Conservation (phyloP, 2,888 invertebrate species). For the Ptychoptera albimana region DNA sequence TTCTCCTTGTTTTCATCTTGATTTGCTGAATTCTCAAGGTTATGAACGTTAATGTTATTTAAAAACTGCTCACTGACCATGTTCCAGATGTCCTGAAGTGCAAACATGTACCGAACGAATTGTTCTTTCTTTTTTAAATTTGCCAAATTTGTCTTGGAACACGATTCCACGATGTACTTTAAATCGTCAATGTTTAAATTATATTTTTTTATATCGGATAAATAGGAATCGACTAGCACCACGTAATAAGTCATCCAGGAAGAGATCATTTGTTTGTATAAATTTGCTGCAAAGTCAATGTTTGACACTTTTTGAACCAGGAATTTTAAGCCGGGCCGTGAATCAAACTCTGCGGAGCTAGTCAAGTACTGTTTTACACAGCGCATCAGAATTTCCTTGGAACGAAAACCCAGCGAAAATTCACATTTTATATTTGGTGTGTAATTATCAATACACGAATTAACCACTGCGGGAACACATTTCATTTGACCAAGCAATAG, state of each 20-base stretch:
- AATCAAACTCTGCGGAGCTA: constrained; percentile 74
- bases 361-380: constrained; percentile 69
- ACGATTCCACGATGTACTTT: constrained; percentile 45
- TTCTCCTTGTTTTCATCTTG: constrained; percentile 5
- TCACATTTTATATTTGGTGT: constrained; percentile 26
- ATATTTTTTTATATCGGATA: constrained; percentile 51
- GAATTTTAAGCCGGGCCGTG: constrained; percentile 82
- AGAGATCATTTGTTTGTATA: constrained; percentile 85
- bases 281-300: constrained; percentile 69
- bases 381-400: constrained; percentile 49
- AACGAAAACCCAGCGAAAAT: constrained; percentile 24
- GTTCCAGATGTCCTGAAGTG: constrained; percentile 45
- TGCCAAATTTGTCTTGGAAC: constrained; percentile 35
- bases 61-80: constrained; percentile 40
- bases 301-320: constrained; percentile 85
- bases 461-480: constrained; percentile 39
- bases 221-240: constrained; percentile 69
- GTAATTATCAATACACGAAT: constrained; percentile 30
- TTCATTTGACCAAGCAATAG: constrained; percentile 64
- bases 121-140: constrained; percentile 36
- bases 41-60: constrained; percentile 28
- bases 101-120: constrained; percentile 41
- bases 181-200: constrained; percentile 43
- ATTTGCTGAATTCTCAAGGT: constrained; percentile 19
- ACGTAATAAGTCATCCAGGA: constrained; percentile 83